Evolutionary conservation across 2,113 vertebrate species (phyloP), one percentile per base, ranked within the genome.

Genomic region (Menura novaehollandiae): DNA sequence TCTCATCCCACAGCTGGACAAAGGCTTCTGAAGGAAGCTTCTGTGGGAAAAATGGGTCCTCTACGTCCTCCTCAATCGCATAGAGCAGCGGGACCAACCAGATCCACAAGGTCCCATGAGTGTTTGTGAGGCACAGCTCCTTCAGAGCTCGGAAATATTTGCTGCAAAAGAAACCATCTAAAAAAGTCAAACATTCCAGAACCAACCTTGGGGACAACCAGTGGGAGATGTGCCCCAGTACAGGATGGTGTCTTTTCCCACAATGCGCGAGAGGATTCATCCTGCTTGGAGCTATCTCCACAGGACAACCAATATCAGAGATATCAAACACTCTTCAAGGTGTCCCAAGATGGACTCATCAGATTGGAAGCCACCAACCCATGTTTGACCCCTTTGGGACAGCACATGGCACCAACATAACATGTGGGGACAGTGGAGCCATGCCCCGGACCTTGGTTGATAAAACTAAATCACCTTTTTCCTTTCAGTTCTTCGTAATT

Each of bases 21-120:
- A 56, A 67, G 63, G 13, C 33, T 20, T 16, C 7, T 5, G 2
- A 20, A 37, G 63, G 33, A 46, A 16, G 41, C 24, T 26, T 33
- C 1, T 0, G 1, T 0, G 5, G 13, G 20, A 1, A 1, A 7
- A 67, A 26, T 33, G 63, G 10, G 10, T 67, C 77, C 10, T 67
- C 51, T 1, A 1, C 9, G 16, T 7, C 24, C 51, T 46, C 52
- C 15, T 44, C 18, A 11, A 80, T 46, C 2, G 21, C 63, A 2
- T 37, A 80, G 51, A 67, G 21, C 33, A 80, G 63, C 3, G 77
- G 77, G 41, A 80, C 51, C 51, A 80, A 21, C 77, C 63, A 80
- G 63, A 67, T 67, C 77, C 77, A 80, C 41, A 80, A 26, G 21
- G 39, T 73, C 33, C 33, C 17, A 4, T 8, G 22, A 24, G 27